Evolutionary conservation across 2,113 vertebrate genomes (phyloP).

Genomic region (Fulica atra): DNA sequence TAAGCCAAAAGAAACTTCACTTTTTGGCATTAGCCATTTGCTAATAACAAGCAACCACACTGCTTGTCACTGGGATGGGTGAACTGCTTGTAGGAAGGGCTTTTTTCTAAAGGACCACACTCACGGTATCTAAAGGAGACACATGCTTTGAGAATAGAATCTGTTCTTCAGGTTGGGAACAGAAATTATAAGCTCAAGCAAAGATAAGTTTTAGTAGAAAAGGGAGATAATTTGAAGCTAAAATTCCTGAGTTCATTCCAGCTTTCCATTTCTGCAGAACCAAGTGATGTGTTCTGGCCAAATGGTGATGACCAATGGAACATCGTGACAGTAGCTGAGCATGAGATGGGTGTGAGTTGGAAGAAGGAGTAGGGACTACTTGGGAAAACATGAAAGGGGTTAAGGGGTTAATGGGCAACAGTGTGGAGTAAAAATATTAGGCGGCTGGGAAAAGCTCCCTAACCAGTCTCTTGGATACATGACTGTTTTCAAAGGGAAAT

Average conservation of each 20-base stretch:
- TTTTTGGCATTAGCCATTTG: neutral
- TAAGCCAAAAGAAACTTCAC: neutral
- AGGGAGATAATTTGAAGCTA: neutral
- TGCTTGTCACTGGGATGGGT: neutral
- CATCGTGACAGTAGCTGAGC: neutral
- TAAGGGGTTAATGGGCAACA: slow-evolving; percentile 12
- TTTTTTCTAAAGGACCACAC: neutral
- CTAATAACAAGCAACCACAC: fast-evolving
- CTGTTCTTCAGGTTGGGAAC: neutral
- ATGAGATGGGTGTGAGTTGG: neutral
- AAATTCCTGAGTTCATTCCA: neutral
- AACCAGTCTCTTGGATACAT: neutral
- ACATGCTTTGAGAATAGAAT: neutral
- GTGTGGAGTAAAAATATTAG: neutral
- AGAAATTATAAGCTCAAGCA: neutral
- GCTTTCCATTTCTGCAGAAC: neutral
- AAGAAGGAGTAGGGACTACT: neutral
- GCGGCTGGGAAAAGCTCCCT: slow-evolving; percentile 5
- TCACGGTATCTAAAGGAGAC: neutral
- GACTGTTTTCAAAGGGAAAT: slow-evolving; percentile 55
- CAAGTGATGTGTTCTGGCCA: neutral
- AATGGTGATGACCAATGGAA: neutral
- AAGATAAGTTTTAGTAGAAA: neutral
- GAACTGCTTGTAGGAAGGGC: neutral
- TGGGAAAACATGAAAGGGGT: neutral